Conservation (phyloP, 2,888 invertebrate species). For the Caradrina clavipalpis region DNA sequence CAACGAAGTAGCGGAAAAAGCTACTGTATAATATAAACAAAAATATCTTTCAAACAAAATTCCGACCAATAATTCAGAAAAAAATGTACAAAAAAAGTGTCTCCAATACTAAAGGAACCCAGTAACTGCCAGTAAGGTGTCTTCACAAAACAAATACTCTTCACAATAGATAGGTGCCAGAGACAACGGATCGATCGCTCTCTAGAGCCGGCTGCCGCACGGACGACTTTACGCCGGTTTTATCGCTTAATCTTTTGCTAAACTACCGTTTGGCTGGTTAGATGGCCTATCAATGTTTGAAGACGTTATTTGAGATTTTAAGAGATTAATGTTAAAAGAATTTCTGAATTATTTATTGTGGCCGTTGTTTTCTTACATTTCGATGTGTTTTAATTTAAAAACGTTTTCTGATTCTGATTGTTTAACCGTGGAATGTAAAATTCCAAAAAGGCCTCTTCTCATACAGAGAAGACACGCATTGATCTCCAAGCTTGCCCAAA, state of each 20-base stretch:
- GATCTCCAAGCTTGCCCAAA: no score
- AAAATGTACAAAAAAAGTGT: not conserved
- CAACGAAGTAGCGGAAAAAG: no score
- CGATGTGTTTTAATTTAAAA: no score
- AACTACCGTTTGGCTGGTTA: constrained; percentile 48
- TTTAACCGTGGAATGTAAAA: no score
- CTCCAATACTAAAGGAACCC: not conserved
- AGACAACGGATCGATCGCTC: constrained; percentile 51
- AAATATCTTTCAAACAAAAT: not conserved
- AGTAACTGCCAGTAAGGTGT: not conserved
- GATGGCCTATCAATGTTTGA: constrained; percentile 22
- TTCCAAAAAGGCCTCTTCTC: no score
- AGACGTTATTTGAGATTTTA: not conserved
- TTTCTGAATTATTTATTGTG: no score
- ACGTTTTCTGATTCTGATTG: no score
- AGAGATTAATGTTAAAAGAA: no score
- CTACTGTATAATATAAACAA: no score
- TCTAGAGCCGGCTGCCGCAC: constrained; percentile 17
- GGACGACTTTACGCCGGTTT: constrained; percentile 49
- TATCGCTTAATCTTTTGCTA: constrained; percentile 48
- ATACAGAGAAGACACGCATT: no score
- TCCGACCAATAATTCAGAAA: not conserved
- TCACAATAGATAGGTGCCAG: constrained; percentile 14
- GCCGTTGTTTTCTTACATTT: no score
- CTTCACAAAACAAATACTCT: constrained; percentile 38